A percentile compares a stretch with the other conserved stretches of the same genome.
Evolutionary conservation across 2,113 vertebrate genomes (phyloP).

Genomic region (Cephalopterus ornatus): DNA sequence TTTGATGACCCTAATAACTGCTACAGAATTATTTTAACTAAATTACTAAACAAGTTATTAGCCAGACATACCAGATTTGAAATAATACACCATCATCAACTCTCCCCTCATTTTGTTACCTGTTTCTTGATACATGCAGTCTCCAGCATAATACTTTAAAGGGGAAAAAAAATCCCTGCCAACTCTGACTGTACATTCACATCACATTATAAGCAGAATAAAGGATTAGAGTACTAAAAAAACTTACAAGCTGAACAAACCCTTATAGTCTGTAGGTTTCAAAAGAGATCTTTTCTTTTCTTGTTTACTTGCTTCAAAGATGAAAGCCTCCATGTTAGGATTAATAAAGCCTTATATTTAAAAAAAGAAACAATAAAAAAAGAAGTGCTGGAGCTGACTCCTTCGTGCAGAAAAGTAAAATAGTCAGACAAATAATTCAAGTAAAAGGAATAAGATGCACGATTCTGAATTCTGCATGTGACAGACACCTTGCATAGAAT

Average conservation of each 20-base stretch:
- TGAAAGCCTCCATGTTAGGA: neutral
- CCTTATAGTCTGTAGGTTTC: neutral
- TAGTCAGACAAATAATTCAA: neutral
- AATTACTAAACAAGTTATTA: neutral
- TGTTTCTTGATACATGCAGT: neutral
- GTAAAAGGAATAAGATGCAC: neutral
- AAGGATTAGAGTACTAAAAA: neutral
- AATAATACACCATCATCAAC: neutral
- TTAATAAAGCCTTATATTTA: neutral
- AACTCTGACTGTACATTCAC: neutral
- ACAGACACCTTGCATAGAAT: neutral
- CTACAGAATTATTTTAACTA: neutral
- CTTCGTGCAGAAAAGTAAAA: neutral
- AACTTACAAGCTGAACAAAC: neutral
- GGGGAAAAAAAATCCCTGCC: neutral
- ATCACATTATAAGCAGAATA: neutral
- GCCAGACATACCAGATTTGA: neutral
- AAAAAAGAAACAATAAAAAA: neutral
- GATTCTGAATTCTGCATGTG: neutral
- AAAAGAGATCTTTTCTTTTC: neutral
- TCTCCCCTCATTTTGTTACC: neutral
- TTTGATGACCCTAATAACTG: neutral
- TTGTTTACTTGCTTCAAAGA: slow-evolving; percentile 5
- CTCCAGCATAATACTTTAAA: neutral
- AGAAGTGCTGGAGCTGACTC: neutral